Evolutionary conservation across 1,140 invertebrate species (phyloP).

Genomic region (Rhagoletis zephyria): DNA sequence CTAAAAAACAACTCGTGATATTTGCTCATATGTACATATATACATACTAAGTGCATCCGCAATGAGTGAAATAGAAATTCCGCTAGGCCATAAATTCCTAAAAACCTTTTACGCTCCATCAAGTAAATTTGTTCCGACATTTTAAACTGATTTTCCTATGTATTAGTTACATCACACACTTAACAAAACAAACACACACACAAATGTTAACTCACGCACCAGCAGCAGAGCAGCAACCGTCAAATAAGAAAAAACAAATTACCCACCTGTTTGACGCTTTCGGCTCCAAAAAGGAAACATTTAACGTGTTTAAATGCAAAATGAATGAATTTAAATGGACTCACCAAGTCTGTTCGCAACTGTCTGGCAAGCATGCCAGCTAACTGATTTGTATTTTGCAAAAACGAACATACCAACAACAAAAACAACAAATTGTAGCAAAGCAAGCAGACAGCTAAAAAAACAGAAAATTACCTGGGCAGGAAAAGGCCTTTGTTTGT

Average conservation of each 20-base stretch:
- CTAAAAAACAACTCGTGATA: too few relatives aligned
- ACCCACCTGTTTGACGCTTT: conserved; percentile 15
- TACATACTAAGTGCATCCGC: too few relatives aligned
- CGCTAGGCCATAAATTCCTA: too few relatives aligned
- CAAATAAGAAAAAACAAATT: neutral
- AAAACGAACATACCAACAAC: neutral
- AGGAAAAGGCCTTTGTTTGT: neutral
- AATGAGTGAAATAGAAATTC: too few relatives aligned
- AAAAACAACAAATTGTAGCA: neutral
- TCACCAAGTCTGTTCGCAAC: conserved; percentile 7
- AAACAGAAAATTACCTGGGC: neutral
- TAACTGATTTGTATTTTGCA: neutral
- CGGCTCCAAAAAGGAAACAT: conserved; percentile 6
- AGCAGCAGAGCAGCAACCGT: too few relatives aligned
- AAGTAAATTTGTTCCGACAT: too few relatives aligned
- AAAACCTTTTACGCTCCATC: too few relatives aligned
- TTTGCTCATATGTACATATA: too few relatives aligned
- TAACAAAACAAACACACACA: too few relatives aligned
- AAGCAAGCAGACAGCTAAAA: neutral
- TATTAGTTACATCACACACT: too few relatives aligned
- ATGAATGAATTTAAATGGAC: neutral
- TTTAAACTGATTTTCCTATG: too few relatives aligned
- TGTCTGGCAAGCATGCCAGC: neutral
- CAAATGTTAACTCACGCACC: too few relatives aligned
- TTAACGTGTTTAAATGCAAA: conserved; percentile 26